Conservation (phyloP, 2,797 vertebrate species). For the Megalops cyprinoides region DNA sequence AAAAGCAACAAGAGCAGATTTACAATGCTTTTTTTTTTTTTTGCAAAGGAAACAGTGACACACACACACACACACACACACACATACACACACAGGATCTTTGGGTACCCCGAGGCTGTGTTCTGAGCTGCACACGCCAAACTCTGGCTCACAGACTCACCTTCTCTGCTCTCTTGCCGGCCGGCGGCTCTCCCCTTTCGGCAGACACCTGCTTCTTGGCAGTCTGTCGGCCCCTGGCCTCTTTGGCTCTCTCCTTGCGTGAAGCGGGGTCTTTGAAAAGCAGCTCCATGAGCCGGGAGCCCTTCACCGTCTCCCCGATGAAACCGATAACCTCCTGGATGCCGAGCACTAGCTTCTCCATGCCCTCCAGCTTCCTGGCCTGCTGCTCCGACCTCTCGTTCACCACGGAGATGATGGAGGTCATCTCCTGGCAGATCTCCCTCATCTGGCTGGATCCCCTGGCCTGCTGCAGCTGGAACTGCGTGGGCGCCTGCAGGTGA, state of each 20-base stretch:
- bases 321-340: constrained; percentile 85
- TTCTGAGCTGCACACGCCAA: too few relatives aligned
- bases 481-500: constrained; percentile 51
- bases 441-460: constrained; percentile 70
- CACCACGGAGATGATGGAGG: constrained; percentile 79
- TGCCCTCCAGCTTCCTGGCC: constrained; percentile 82
- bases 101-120: too few relatives aligned
- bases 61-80: background rate
- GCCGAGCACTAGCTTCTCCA: constrained; percentile 82
- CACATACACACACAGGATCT: background rate
- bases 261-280: constrained; percentile 72
- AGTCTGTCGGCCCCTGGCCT: constrained; percentile 68
- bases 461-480: constrained; percentile 48
- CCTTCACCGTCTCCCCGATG: constrained; percentile 82
- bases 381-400: constrained; percentile 82
- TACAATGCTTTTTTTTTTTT: too few relatives aligned
- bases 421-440: constrained; percentile 81
- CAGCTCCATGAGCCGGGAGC: constrained; percentile 73
- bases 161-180: constrained; percentile 72
- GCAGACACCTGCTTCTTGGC: constrained; percentile 70
- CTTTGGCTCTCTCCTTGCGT: constrained; percentile 55
- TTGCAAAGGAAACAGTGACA: background rate
- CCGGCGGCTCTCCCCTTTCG: constrained; percentile 49
- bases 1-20: background rate
- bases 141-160: constrained; percentile 68